A percentile compares a stretch with the other conserved stretches of the same genome.
Evolutionary conservation across 2,113 vertebrate species (phyloP).

Genomic region (Eubucco bourcierii): DNA sequence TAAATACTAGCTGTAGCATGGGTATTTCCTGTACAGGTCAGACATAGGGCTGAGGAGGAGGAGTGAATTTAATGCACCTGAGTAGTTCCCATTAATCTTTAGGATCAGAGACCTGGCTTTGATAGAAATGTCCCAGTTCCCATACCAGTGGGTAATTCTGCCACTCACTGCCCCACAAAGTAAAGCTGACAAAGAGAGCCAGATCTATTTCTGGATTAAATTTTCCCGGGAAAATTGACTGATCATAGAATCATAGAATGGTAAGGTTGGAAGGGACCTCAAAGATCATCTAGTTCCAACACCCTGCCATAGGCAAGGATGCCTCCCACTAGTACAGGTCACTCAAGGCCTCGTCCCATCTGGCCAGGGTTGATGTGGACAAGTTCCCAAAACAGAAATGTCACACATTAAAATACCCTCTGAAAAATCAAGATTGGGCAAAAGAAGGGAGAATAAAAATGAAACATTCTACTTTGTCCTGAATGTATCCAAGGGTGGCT

Average conservation of each 20-base stretch:
- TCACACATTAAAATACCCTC: not conserved
- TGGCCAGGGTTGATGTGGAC: not conserved
- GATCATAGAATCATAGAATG: no score
- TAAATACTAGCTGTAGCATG: not conserved
- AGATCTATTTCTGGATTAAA: not conserved
- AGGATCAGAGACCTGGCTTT: not conserved
- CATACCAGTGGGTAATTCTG: not conserved
- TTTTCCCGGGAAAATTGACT: no score
- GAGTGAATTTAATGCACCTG: not conserved
- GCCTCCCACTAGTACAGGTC: no score
- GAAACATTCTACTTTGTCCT: not conserved
- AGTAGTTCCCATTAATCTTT: not conserved
- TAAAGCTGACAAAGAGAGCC: not conserved
- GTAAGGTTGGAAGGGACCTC: no score
- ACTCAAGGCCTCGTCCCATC: no score
- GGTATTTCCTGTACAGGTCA: not conserved
- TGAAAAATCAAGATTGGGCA: not conserved
- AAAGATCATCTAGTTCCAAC: no score
- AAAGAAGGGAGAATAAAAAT: not conserved
- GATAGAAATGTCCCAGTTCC: not conserved
- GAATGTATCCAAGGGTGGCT: not conserved
- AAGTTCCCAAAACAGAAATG: not conserved
- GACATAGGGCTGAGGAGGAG: not conserved
- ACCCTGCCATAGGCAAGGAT: no score
- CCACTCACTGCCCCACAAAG: not conserved